Conservation (phyloP, 2,888 invertebrate genomes). For the Netelia virgata region DNA sequence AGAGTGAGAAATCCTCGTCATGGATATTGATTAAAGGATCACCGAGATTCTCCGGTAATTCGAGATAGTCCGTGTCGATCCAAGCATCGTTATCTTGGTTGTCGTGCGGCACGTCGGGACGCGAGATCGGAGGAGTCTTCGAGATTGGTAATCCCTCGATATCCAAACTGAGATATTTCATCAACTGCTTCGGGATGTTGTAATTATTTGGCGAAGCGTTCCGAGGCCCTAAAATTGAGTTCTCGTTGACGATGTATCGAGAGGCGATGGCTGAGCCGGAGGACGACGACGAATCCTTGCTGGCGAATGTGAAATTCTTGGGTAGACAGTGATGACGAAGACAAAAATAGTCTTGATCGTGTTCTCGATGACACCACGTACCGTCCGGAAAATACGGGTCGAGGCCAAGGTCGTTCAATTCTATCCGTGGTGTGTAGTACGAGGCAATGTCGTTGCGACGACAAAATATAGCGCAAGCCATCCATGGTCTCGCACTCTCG, state of each 20-base stretch:
- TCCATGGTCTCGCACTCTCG: constrained; percentile 91
- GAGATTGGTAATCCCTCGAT: constrained; percentile 87
- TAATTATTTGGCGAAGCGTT: constrained; percentile 87
- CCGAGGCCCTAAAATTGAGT: constrained; percentile 87
- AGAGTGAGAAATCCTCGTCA: neutral
- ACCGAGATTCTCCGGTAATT: constrained; percentile 84
- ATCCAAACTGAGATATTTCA: constrained; percentile 88
- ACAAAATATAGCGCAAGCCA: constrained; percentile 93
- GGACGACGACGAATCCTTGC: constrained; percentile 76
- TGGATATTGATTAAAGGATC: neutral
- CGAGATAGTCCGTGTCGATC: constrained; percentile 90
- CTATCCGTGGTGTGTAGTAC: constrained; percentile 91
- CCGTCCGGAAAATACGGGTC: constrained; percentile 92
- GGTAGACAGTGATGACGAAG: constrained; percentile 91
- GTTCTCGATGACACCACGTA: constrained; percentile 91
- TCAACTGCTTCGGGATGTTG: constrained; percentile 86
- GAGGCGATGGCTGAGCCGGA: constrained; percentile 38
- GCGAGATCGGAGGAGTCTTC: constrained; percentile 86
- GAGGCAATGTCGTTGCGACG: constrained; percentile 88
- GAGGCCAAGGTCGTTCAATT: constrained; percentile 90
- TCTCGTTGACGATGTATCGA: constrained; percentile 82
- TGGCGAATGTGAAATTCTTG: constrained; percentile 83
- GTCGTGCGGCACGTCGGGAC: constrained; percentile 86
- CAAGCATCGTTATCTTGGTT: constrained; percentile 85
- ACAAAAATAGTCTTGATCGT: constrained; percentile 89